A percentile compares a stretch with the other conserved stretches of the same genome.
These are phyloP conservation scores for Akabosia matsudoensis DNA, from an alignment of 1,140 invertebrate genomes.

Conservation along the genomic window DNA sequence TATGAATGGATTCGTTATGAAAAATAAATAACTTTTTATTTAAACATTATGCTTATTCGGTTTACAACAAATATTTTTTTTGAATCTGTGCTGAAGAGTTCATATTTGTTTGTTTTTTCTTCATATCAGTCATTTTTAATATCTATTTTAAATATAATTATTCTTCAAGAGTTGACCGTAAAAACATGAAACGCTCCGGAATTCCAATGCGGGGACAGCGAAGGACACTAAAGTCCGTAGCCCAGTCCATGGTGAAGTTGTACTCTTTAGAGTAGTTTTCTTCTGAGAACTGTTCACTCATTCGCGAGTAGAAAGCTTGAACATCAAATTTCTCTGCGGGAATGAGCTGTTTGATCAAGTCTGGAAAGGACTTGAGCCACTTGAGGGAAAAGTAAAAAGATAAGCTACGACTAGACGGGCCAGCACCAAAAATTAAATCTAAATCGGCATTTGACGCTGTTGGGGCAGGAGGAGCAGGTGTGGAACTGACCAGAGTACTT, in stretches of 20 bases:
- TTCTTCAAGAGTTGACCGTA: constrained; percentile 34
- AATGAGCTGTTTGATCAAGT: constrained; percentile 44
- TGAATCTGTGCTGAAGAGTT: too few species aligned
- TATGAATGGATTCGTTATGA: neutral
- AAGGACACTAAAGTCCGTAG: constrained; percentile 31
- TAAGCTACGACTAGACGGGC: constrained; percentile 28
- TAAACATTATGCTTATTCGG: too few species aligned
- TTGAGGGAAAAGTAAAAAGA: constrained; percentile 45
- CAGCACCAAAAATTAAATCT: constrained; percentile 41
- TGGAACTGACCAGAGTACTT: too few species aligned
- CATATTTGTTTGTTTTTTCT: too few species aligned
- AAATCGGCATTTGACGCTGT: constrained; percentile 31
- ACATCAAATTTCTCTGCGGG: constrained; percentile 45
- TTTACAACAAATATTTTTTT: too few species aligned
- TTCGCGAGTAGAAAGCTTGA: constrained; percentile 39
- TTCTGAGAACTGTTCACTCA: constrained; percentile 37
- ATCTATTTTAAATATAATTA: constrained; percentile 9
- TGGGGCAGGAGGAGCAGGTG: too few species aligned
- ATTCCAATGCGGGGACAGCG: constrained; percentile 37
- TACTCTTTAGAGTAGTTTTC: constrained; percentile 33
- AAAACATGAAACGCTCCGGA: constrained; percentile 44
- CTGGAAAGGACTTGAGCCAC: constrained; percentile 42
- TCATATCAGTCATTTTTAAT: too few species aligned
- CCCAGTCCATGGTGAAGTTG: constrained; percentile 37
- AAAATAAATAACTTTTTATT: neutral